Percentiles rank a stretch among this genome's conserved stretches.
Evolutionary conservation across 2,797 vertebrate genomes (phyloP).

Genomic region (Ibycter americanus): DNA sequence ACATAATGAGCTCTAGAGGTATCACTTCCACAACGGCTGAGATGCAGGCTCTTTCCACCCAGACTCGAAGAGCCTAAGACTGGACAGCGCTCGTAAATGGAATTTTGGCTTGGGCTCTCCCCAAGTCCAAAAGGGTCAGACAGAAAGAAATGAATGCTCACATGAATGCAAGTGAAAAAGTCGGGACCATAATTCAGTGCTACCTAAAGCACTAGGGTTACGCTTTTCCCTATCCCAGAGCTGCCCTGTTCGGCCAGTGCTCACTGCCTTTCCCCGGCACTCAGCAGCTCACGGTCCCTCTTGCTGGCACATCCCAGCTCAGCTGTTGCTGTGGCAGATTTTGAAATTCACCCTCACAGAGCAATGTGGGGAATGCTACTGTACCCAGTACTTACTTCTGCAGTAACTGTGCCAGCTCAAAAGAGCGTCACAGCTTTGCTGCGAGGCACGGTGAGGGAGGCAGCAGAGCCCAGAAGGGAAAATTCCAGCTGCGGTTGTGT

Average conservation of each 20-base stretch:
- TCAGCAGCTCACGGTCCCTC: background rate
- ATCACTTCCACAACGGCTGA: rapidly evolving
- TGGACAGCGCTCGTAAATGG: background rate
- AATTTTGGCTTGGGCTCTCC: background rate
- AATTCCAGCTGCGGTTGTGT: background rate
- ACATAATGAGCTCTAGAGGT: background rate
- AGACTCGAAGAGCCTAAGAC: background rate
- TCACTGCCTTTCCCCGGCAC: background rate
- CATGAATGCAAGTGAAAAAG: background rate
- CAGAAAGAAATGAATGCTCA: background rate
- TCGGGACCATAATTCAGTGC: background rate
- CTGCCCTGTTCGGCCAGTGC: background rate
- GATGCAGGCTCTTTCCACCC: background rate
- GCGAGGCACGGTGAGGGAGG: background rate
- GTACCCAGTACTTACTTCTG: background rate
- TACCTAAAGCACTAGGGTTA: background rate
- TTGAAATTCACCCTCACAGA: background rate
- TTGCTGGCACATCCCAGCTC: background rate
- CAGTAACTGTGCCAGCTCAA: background rate
- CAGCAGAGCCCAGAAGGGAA: background rate
- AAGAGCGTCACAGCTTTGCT: background rate
- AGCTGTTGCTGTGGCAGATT: background rate
- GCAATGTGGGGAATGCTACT: background rate
- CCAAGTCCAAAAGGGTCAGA: background rate
- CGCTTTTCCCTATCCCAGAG: background rate